Base-by-base conservation (phyloP, 1,140 invertebrate species). In the Drosophila suzukii region DNA sequence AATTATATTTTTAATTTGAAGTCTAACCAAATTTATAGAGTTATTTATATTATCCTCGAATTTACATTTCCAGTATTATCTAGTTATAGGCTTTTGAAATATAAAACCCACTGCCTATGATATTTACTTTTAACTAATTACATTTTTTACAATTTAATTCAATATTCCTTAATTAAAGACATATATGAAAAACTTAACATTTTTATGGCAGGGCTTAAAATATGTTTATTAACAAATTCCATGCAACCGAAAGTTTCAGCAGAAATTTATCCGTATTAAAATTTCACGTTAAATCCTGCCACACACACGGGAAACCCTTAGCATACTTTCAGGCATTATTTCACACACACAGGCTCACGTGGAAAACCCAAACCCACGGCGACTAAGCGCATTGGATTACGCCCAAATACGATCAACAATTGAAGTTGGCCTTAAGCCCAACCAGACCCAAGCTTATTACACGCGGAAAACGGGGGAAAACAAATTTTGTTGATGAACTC, bases 401-500 rank as follows among this genome's bases (percentile, higher is more conserved):
- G 59, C 54, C 24, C 68, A 53, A 60, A 73, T 56, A 11, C 73
- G 62, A 67, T 55, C 58, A 71, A 73, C 81, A 85, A 86, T 78
- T 78, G 75, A 82, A 81, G 75, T 60, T 71, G 43, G 41, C 65
- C 65, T 41, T 85, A 82, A 88, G 82, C 78, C 58, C 56, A 32
- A 30, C 58, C 44, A 55, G 46, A 36, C 59, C 61, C 65, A 88
- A 86, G 78, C 82, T 67, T 57, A 81, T 81, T 81, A 81, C 63
- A 59, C 10, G 15, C 46, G 12, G 4, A 34, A 17, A 32, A n/a
- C 20, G 39, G 8, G 43, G 24, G 50, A 60, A 41, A 51, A 62
- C 50, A 63, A 84, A 53, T 36, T 85, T 85, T 86, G 83, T 78
- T 85, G 82, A 81, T 85, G 78, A 85, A 86, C 82, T 86, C 82